Conservation (phyloP, 2,797 vertebrate species). For the Leontocebus nigricollis region DNA sequence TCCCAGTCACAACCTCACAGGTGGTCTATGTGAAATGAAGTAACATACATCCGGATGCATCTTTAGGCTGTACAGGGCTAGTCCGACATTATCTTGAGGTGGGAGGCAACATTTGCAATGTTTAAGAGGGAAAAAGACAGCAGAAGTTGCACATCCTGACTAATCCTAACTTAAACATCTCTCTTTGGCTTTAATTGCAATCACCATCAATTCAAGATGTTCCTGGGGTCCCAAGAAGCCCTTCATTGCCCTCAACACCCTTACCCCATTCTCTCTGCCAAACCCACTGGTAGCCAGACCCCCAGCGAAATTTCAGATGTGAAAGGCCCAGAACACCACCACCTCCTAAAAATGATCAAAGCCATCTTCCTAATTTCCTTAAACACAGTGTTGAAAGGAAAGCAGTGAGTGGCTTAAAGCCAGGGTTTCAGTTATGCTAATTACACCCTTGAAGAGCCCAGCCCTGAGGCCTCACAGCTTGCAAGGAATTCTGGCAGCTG, state of each 20-base stretch:
- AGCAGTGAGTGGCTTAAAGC: neutral
- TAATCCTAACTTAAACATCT: neutral
- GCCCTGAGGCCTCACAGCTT: neutral
- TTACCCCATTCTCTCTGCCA: neutral
- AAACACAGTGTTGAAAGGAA: neutral
- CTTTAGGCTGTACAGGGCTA: neutral
- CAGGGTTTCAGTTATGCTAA: neutral
- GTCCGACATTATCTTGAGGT: neutral
- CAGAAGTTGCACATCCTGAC: no score
- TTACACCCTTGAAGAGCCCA: neutral
- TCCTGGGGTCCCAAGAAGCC: neutral
- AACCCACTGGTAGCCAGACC: neutral
- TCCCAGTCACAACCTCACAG: neutral
- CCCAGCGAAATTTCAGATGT: neutral
- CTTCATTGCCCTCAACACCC: neutral
- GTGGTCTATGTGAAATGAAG: neutral
- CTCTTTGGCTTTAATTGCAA: neutral
- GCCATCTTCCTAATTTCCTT: neutral
- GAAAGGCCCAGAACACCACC: neutral
- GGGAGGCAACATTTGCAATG: neutral
- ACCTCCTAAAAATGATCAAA: neutral
- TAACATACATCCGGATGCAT: fast-evolving
- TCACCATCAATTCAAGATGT: neutral
- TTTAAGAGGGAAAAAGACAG: neutral
- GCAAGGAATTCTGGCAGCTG: neutral